Evolutionary conservation across 2,888 invertebrate species (phyloP), one percentile per base, ranked within the genome.

Genomic region (Callyntrura sp.): DNA sequence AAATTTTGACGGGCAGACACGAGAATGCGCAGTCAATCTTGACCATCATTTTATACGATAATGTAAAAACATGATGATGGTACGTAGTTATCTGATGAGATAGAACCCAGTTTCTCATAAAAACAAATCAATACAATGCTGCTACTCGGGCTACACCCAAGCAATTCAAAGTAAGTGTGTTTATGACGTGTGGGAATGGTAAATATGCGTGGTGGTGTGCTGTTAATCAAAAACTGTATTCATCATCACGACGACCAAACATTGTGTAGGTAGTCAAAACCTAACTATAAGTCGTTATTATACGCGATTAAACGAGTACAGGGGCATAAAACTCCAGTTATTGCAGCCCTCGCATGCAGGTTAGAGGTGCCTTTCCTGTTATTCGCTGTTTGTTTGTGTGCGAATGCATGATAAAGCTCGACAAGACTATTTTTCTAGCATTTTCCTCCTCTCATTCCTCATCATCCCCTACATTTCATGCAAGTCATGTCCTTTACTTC

Each of bases 401-500:
- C 51, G 48, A 55, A 65, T 51, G 23, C 2, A 60, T 60, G 35
- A 25, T 17, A 28, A 35, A 35, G 35, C 6, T 35, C 35, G 55
- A 20, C 43, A 28, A 48, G 20, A 45, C 23, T 55, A 28, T 28
- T 81, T 81, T 81, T 62, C 43, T 81, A 81, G 60, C 60, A 76
- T 76, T 76, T 73, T 73, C 73, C 17, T 20, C 23, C 45, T 45
- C 65, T 68, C 35, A 35, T 35, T 35, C 35, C 35, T 68, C 68
- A 55, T 70, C 55, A 84, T 70, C 57, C 84, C 57, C 57, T 2
- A 57, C 51, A 85, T 73, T 85, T 78, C 23, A 88, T 88, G 88
- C 88, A 73, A 82, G 88, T 88, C 88, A 88, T 88, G 88, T 73
- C 48, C 45, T 57, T 17, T 60, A 8, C n/a, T 76, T 57, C 48